Conservation (phyloP, 1,140 invertebrate genomes). For the Apis dorsata region DNA sequence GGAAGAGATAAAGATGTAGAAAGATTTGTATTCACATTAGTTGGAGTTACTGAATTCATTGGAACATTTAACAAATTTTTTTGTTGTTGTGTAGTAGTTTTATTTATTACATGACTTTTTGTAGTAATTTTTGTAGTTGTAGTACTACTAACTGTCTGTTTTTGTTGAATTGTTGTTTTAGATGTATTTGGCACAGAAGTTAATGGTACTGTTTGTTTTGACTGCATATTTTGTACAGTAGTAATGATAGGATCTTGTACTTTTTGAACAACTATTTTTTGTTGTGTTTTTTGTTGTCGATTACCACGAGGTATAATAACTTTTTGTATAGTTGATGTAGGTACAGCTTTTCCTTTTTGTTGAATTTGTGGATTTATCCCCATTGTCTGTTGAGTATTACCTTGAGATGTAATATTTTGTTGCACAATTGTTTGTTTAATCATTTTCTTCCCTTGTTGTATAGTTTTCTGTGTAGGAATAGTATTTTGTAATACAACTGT, state of each 20-base stretch:
- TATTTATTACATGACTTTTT: constrained; percentile 43
- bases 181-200: constrained; percentile 30
- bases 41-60: constrained; percentile 50
- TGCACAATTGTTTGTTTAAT: constrained; percentile 62
- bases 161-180: constrained; percentile 41
- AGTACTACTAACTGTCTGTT: constrained; percentile 25
- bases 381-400: constrained; percentile 47
- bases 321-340: constrained; percentile 61
- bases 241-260: constrained; percentile 50
- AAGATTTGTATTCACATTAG: constrained; percentile 48
- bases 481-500: constrained; percentile 68
- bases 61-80: constrained; percentile 61
- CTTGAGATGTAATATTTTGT: constrained; percentile 43
- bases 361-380: constrained; percentile 44
- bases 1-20: constrained; percentile 39
- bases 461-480: constrained; percentile 42
- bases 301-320: constrained; percentile 56
- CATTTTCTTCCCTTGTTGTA: constrained; percentile 62
- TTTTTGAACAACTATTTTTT: constrained; percentile 65
- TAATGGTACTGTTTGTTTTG: constrained; percentile 39
- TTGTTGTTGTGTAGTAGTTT: constrained; percentile 30
- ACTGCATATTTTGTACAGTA: constrained; percentile 33
- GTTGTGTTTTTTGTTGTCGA: constrained; percentile 62
- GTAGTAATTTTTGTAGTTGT: constrained; percentile 22
- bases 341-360: constrained; percentile 58